Evolutionary conservation across 2,797 vertebrate species (phyloP).

Genomic region (Allobates femoralis): DNA sequence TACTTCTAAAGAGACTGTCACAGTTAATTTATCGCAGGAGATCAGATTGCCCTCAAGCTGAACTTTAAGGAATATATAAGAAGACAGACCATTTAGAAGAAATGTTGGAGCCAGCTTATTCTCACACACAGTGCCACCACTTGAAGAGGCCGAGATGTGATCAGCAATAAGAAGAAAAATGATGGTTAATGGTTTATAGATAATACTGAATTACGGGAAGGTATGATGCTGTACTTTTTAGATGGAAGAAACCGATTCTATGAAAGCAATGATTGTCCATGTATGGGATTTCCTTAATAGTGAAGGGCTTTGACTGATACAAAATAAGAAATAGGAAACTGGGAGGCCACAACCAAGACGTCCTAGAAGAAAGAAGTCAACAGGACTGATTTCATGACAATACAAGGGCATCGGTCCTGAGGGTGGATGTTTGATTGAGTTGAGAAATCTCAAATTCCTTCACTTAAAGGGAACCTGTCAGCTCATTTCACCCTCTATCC

Average conservation of each 20-base stretch:
- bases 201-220: too few species aligned
- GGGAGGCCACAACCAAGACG: neutral
- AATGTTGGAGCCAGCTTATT: constrained; percentile 26
- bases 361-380: neutral
- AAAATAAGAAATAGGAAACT: neutral
- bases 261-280: neutral
- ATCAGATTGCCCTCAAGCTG: constrained; percentile 12
- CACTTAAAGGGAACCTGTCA: too few species aligned
- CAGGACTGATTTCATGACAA: too few species aligned
- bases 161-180: neutral
- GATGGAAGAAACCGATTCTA: neutral
- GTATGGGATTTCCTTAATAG: neutral
- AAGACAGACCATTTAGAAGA: constrained; percentile 23
- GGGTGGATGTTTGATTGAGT: neutral
- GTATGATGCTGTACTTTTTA: neutral
- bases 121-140: neutral
- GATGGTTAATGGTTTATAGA: too few species aligned
- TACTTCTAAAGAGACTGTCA: constrained; percentile 29
- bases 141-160: neutral
- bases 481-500: too few species aligned
- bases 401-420: neutral
- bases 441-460: neutral
- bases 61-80: constrained; percentile 26
- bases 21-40: constrained; percentile 18
- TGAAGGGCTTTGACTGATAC: neutral